phyloP scores from a whole-genome alignment of 2,888 invertebrate genomes.

The Synergus itoensis region DNA sequence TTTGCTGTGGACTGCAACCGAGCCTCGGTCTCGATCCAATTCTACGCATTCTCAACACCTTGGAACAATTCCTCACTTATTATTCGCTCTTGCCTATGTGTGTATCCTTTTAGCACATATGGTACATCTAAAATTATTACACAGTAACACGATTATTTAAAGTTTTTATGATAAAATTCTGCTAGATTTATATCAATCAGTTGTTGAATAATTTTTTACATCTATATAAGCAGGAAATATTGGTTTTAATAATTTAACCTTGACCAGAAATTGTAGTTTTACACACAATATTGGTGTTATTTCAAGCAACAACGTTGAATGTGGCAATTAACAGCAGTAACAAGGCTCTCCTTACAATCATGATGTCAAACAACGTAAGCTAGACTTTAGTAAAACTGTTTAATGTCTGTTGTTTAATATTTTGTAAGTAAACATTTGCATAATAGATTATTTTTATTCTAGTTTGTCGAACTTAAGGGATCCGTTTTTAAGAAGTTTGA shows the following conservation, averaged over 20 bases:
- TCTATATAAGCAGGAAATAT: not conserved
- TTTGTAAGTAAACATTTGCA: not conserved
- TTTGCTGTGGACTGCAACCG: slow-evolving; percentile 98
- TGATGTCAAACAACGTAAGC: slow-evolving; percentile 99
- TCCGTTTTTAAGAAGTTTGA: slow-evolving; percentile 99
- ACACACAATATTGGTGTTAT: slow-evolving; percentile 92
- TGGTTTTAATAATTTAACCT: slow-evolving; percentile 47
- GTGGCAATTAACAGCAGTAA: slow-evolving; percentile 99
- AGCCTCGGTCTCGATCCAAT: slow-evolving; percentile 86
- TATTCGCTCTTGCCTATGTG: slow-evolving; percentile 96
- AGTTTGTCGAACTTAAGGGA: slow-evolving; percentile 99
- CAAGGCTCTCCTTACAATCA: slow-evolving; percentile 97
- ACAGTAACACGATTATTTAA: no score
- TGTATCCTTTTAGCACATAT: slow-evolving; percentile 92
- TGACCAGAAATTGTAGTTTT: slow-evolving; percentile 80
- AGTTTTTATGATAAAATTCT: no score
- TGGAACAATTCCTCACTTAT: slow-evolving; percentile 92
- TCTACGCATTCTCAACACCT: slow-evolving; percentile 83
- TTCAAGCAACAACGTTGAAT: slow-evolving; percentile 98
- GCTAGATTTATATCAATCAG: not conserved
- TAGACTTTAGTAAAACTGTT: not conserved
- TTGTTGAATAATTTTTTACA: not conserved
- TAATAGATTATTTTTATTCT: slow-evolving; percentile 69
- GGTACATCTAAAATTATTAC: no score
- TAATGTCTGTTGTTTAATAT: not conserved